Evolutionary conservation across 2,797 vertebrate genomes (phyloP).

Genomic region (Menidia menidia): DNA sequence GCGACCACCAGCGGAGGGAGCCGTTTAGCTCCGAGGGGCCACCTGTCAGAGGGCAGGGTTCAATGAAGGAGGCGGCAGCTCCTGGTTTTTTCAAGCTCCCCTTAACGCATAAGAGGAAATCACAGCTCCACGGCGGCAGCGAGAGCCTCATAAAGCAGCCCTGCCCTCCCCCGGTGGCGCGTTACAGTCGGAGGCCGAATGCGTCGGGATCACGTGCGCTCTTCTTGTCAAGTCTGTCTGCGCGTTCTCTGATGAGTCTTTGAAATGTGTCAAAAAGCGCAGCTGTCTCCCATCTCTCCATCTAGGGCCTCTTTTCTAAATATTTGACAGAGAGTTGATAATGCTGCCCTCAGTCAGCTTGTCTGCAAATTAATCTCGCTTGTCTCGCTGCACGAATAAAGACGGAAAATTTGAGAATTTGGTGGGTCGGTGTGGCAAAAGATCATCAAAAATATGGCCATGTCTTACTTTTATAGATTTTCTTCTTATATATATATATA

Average conservation of each 20-base stretch:
- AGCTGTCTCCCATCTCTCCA: conserved; percentile 1
- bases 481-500: too few species aligned
- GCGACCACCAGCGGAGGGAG: conserved; percentile 61
- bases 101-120: background rate
- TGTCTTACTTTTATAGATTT: background rate
- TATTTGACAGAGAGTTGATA: conserved; percentile 16
- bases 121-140: conserved; percentile 5
- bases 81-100: conserved; percentile 3
- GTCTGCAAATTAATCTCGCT: conserved; percentile 6
- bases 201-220: background rate
- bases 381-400: background rate
- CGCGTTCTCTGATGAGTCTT: background rate
- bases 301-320: conserved; percentile 13
- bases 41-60: conserved; percentile 19
- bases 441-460: background rate
- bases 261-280: conserved; percentile 21
- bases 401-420: background rate
- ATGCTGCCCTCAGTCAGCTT: conserved; percentile 13
- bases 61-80: conserved; percentile 4
- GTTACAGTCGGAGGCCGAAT: background rate
- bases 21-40: conserved; percentile 50
- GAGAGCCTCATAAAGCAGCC: background rate
- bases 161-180: background rate
- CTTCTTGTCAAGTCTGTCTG: background rate
- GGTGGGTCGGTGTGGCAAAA: background rate